Percentiles rank a stretch among this genome's conserved stretches.
Evolutionary conservation across 2,113 vertebrate species (phyloP).

Genomic region (Cyanistes caeruleus): DNA sequence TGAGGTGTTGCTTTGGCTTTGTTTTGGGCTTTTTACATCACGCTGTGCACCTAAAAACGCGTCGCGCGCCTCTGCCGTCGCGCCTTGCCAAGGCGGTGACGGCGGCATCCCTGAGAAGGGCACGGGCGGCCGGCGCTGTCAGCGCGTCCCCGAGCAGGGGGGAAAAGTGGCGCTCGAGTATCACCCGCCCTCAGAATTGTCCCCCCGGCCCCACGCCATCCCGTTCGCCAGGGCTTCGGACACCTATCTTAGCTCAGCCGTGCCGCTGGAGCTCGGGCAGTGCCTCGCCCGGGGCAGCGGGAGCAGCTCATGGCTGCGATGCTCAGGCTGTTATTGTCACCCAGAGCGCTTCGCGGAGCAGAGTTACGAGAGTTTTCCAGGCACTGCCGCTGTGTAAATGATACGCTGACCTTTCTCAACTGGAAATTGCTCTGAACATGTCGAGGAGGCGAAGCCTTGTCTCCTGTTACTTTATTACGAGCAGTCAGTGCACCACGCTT

Average conservation of each 20-base stretch:
- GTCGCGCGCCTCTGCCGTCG: accelerated
- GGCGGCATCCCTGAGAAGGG: background rate
- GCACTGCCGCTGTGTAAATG: background rate
- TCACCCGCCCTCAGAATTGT: accelerated
- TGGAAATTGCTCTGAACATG: background rate
- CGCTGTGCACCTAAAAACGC: background rate
- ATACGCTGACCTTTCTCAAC: background rate
- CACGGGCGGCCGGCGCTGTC: background rate
- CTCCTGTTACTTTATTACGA: background rate
- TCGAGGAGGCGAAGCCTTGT: background rate
- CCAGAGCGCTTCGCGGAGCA: background rate
- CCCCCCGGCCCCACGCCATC: accelerated
- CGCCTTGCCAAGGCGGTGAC: background rate
- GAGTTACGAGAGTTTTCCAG: constrained; percentile 13
- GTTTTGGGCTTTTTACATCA: background rate
- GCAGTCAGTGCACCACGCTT: background rate
- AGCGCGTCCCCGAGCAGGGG: background rate
- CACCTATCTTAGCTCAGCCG: accelerated
- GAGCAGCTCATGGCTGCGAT: background rate
- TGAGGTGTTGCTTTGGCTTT: background rate
- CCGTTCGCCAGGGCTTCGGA: accelerated
- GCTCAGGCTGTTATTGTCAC: background rate
- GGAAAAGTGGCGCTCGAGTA: background rate
- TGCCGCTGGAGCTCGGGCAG: accelerated
- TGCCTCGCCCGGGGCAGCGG: background rate